These are phyloP conservation scores for Xiphorhynchus elegans DNA, from an alignment of 2,113 vertebrate genomes.

Conservation along the genomic window DNA sequence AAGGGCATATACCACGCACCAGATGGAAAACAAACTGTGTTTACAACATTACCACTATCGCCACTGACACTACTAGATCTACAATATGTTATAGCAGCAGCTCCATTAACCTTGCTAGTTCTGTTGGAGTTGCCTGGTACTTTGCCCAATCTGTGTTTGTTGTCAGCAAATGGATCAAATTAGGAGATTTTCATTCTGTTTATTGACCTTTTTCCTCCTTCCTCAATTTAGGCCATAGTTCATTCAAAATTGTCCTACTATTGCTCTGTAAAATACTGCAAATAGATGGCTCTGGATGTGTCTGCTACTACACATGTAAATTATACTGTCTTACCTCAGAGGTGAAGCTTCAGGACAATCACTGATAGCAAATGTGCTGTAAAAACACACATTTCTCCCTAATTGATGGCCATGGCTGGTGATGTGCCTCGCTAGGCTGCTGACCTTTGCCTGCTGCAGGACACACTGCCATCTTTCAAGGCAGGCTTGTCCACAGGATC, in stretches of 20 bases:
- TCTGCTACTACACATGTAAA: not conserved
- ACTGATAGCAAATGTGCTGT: not conserved
- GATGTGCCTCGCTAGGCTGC: not conserved
- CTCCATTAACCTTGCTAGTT: constrained; percentile 69
- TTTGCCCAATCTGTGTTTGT: constrained; percentile 66
- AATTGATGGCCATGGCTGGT: not conserved
- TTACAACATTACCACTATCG: constrained; percentile 59
- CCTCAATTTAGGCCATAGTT: constrained; percentile 33
- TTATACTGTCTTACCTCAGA: not conserved
- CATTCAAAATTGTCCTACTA: constrained; percentile 19
- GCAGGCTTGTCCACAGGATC: not conserved
- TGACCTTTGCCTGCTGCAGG: not conserved
- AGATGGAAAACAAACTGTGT: constrained; percentile 72
- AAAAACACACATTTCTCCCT: accelerated
- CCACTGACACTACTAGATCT: constrained; percentile 66
- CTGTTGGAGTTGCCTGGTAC: constrained; percentile 59
- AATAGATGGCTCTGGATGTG: not conserved
- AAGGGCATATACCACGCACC: constrained; percentile 56
- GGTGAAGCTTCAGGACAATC: not conserved
- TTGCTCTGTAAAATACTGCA: constrained; percentile 6
- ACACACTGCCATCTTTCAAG: accelerated
- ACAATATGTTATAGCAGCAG: constrained; percentile 67
- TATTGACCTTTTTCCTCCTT: constrained; percentile 41
- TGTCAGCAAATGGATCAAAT: constrained; percentile 63
- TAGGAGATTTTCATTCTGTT: constrained; percentile 59